Evolutionary conservation across 2,797 vertebrate genomes (phyloP).

Genomic region (Gila robusta): DNA sequence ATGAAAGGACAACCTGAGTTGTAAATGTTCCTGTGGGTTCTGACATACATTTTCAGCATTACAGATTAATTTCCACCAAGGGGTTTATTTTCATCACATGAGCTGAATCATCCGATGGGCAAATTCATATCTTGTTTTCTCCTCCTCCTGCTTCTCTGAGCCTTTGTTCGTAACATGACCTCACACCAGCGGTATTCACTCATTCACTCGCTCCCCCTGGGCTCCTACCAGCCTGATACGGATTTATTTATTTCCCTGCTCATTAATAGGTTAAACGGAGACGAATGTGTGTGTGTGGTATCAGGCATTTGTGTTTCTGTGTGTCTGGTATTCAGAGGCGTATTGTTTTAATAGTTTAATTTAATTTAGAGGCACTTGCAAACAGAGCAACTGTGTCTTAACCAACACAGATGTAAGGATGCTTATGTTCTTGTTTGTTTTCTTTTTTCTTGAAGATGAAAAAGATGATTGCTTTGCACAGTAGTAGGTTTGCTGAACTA

Average conservation of each 20-base stretch:
- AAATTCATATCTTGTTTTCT: slow-evolving; percentile 12
- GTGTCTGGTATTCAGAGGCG: slow-evolving; percentile 2
- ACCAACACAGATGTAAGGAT: neutral
- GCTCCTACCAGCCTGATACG: slow-evolving; percentile 12
- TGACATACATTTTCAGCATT: neutral
- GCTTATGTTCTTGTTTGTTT: neutral
- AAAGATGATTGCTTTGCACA: neutral
- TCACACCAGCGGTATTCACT: slow-evolving; percentile 47
- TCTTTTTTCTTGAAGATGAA: neutral
- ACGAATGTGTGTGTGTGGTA: slow-evolving; percentile 19
- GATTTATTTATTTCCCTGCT: slow-evolving; percentile 36
- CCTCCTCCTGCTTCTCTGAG: slow-evolving; percentile 11
- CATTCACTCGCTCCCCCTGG: slow-evolving; percentile 2
- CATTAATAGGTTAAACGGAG: slow-evolving; percentile 26
- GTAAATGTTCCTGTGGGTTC: neutral
- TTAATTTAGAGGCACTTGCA: slow-evolving; percentile 1
- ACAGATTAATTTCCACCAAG: neutral
- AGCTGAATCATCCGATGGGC: neutral
- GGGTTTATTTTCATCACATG: slow-evolving; percentile 10
- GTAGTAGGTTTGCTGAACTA: neutral
- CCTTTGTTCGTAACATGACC: slow-evolving; percentile 42
- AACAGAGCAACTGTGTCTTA: neutral
- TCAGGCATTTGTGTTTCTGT: slow-evolving; percentile 7
- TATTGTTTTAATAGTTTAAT: slow-evolving; percentile 15
- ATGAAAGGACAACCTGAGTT: neutral